phyloP scores from a whole-genome alignment of 1,140 invertebrate species.

The Bicyclus anynana region DNA sequence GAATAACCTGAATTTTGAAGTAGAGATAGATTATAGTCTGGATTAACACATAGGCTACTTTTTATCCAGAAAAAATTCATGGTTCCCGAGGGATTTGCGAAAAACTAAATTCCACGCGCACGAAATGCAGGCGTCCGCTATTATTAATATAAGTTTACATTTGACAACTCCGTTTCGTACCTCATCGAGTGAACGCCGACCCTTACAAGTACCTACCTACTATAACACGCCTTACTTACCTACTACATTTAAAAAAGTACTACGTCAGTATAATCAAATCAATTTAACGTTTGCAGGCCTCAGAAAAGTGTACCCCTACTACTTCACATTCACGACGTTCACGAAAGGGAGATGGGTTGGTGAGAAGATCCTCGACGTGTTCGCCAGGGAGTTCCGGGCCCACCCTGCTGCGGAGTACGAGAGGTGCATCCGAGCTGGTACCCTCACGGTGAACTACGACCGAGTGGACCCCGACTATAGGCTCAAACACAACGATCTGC shows the following conservation, averaged over 20 bases:
- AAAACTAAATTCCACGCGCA: too few species aligned
- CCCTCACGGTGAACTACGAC: constrained; percentile 96
- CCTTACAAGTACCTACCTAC: too few species aligned
- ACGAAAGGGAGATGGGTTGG: constrained; percentile 99
- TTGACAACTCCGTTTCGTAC: too few species aligned
- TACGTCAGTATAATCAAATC: not conserved
- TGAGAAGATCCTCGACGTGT: constrained; percentile 95
- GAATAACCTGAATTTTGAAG: too few species aligned
- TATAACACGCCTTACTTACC: too few species aligned
- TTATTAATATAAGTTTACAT: too few species aligned
- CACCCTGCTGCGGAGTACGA: constrained; percentile 95
- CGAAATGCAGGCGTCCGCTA: too few species aligned
- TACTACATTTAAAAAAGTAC: not conserved
- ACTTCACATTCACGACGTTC: constrained; percentile 97
- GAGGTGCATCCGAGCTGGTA: constrained; percentile 92
- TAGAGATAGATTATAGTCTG: too few species aligned
- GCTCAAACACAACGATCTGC: constrained; percentile 95
- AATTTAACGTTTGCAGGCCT: constrained; percentile 82
- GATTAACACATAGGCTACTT: too few species aligned
- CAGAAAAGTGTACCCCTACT: constrained; percentile 98
- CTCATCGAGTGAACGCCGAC: too few species aligned
- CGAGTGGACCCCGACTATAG: constrained; percentile 94
- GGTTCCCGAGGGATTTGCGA: too few species aligned
- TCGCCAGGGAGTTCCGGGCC: constrained; percentile 94
- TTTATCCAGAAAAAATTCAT: too few species aligned